Conservation (phyloP, 2,113 vertebrate species). For the Brienomyrus longianalis region DNA sequence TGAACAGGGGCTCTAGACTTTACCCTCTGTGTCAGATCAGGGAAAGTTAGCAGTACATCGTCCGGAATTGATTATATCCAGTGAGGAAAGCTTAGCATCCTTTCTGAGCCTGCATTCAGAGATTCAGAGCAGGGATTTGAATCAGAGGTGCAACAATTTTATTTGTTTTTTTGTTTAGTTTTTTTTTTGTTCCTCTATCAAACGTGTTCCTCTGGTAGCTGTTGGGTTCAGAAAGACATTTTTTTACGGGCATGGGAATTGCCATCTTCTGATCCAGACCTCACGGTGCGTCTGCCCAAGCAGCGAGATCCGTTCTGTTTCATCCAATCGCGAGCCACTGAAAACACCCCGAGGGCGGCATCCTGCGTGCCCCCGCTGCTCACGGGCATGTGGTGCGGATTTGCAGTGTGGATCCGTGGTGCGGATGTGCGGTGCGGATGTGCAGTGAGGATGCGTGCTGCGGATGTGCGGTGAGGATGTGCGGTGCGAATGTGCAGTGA, state of each 20-base stretch:
- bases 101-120: background rate
- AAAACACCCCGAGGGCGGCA: constrained; percentile 32
- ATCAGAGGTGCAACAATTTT: background rate
- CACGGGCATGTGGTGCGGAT: constrained; percentile 13
- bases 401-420: too few species aligned
- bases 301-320: constrained; percentile 14
- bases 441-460: too few species aligned
- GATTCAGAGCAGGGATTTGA: background rate
- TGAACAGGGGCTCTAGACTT: constrained; percentile 27
- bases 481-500: too few species aligned
- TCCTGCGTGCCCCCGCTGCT: constrained; percentile 30
- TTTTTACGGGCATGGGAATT: background rate
- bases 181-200: background rate
- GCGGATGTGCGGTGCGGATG: too few species aligned
- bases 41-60: constrained; percentile 43
- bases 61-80: constrained; percentile 29
- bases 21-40: constrained; percentile 42
- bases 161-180: background rate
- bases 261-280: background rate
- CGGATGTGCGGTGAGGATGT: too few species aligned
- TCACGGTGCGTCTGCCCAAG: constrained; percentile 27
- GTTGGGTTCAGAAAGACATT: background rate
- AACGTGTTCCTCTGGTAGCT: background rate
- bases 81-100: constrained; percentile 1
- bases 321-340: constrained; percentile 44